These are phyloP conservation scores for Phoxinus phoxinus DNA, from an alignment of 2,113 vertebrate genomes.

Conservation along the genomic window DNA sequence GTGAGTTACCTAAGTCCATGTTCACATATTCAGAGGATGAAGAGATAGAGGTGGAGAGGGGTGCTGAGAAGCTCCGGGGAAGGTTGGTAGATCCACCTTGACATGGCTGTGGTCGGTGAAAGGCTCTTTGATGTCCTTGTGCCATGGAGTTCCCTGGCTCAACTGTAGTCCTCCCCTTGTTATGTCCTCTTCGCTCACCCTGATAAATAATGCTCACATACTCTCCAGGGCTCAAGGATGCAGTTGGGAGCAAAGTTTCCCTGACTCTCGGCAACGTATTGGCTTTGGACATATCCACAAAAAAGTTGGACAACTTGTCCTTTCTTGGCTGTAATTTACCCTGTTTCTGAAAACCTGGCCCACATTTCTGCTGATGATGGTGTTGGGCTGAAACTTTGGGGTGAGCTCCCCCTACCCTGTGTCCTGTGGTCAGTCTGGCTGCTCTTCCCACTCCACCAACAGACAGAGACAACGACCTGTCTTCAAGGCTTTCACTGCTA, in stretches of 20 bases:
- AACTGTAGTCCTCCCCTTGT: conserved; percentile 48
- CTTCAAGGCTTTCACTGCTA: conserved; percentile 85
- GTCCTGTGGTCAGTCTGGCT: conserved; percentile 67
- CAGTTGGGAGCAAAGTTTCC: conserved; percentile 66
- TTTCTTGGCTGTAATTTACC: conserved; percentile 71
- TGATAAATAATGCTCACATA: conserved; percentile 77
- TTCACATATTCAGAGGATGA: conserved; percentile 74
- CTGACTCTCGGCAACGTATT: conserved; percentile 77
- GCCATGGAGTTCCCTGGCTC: conserved; percentile 63
- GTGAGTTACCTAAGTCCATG: conserved; percentile 75
- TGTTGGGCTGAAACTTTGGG: conserved; percentile 71
- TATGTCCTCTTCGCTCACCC: conserved; percentile 63
- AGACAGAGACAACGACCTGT: conserved; percentile 68
- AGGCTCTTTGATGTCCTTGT: conserved; percentile 68
- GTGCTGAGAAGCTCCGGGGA: conserved; percentile 79
- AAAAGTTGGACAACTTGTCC: conserved; percentile 69
- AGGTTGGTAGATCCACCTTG: conserved; percentile 71
- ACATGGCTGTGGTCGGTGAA: conserved; percentile 68
- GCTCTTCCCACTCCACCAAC: conserved; percentile 69
- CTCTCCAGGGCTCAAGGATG: conserved; percentile 74
- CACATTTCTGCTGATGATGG: conserved; percentile 71
- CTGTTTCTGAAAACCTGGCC: conserved; percentile 67
- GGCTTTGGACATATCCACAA: conserved; percentile 76
- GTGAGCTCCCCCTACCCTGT: conserved; percentile 66
- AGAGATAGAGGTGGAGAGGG: conserved; percentile 70